Evolutionary conservation across 1,140 invertebrate genomes (phyloP), one percentile per base, ranked within the genome.

Genomic region (Bombus turneri): DNA sequence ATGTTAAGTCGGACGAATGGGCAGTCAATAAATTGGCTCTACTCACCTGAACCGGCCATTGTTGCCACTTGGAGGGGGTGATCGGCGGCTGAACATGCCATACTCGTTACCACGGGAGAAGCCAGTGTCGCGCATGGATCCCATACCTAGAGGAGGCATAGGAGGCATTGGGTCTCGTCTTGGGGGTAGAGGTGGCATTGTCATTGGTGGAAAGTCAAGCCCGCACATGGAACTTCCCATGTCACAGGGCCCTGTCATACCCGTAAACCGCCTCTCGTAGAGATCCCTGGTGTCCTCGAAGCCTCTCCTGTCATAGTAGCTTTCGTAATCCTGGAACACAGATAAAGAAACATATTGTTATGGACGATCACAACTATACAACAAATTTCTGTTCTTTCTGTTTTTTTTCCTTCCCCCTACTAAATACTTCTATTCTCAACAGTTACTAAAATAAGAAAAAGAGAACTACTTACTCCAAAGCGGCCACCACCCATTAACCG

Each of bases 1-100:
- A 93, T 93, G 93, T 93, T 94, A 94, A 94, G 93, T 92, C 86
- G 91, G 92, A 93, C 93, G 89, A 91, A 91, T 90, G 87, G 88
- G 91, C 90, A 90, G 82, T 92, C 86, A 87, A 85, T 87, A 90
- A 64, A 81, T 85, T 88, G 76, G 80, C 80, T 74, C 87, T 90
- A 93, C 93, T 95, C 91, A 96, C 95, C 95, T 96, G 93, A 95
- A 96, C 92, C 95, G 91, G 85, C 94, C 94, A 87, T 95, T 95
- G 86, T 94, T 95, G 84, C 94, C 94, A 75, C 93, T 94, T 43
- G 95, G 93, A 73, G 97, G 97, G 85, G 97, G 97, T 87, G 97
- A 97, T 91, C 97, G 96, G 86, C 97, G 96, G 93, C 97, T 98
- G 94, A 97, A 98, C 97, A 98, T 97, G 81, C 97, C 97, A 93